Conservation (phyloP, 2,888 invertebrate species). For the Cephus spinipes region DNA sequence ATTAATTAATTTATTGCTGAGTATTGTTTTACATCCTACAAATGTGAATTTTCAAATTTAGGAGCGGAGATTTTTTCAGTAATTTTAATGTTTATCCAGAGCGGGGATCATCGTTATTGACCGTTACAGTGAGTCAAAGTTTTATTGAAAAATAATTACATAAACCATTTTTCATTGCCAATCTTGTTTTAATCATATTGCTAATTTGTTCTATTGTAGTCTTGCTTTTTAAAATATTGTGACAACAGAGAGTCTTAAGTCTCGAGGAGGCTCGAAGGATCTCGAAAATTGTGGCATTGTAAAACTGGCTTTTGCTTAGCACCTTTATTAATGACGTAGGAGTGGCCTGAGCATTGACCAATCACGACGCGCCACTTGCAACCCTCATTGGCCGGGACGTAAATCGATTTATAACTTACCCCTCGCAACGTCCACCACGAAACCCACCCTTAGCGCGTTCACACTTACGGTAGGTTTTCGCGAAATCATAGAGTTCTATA, state of each 20-base stretch:
- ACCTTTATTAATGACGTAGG: conserved; percentile 56
- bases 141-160: neutral
- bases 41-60: neutral
- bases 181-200: neutral
- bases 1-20: neutral
- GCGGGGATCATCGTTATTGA: neutral
- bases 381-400: conserved; percentile 60
- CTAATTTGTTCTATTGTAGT: neutral
- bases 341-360: conserved; percentile 59
- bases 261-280: neutral
- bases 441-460: conserved; percentile 49
- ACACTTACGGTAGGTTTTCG: conserved; percentile 51
- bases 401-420: conserved; percentile 65
- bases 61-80: neutral
- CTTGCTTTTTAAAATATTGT: neutral
- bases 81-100: neutral
- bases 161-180: neutral
- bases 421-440: conserved; percentile 45
- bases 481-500: conserved; percentile 39
- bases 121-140: neutral
- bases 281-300: conserved; percentile 32
- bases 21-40: neutral
- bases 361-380: conserved; percentile 57
- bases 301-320: conserved; percentile 42
- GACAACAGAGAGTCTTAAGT: neutral